Evolutionary conservation across 2,888 invertebrate species (phyloP).

Genomic region (Anagyrus pseudococci): DNA sequence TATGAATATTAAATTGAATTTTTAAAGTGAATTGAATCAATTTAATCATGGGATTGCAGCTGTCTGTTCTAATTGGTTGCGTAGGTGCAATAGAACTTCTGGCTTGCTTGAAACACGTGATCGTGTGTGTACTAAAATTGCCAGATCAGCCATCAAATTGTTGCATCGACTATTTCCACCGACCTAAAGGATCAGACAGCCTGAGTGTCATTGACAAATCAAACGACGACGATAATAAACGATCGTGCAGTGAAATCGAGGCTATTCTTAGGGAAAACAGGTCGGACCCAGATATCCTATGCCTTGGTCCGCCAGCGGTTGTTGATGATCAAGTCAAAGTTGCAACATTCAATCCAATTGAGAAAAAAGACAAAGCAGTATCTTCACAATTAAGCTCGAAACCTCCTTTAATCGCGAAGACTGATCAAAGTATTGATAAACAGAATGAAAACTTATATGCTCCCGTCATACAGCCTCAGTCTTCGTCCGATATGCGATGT

Average conservation of each 20-base stretch:
- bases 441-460: too few species aligned
- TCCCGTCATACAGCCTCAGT: too few species aligned
- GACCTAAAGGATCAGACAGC: slow-evolving; percentile 4
- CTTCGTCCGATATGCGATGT: slow-evolving; percentile 49
- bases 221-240: not conserved
- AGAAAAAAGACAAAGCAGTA: slow-evolving; percentile 46
- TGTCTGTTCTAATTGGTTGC: slow-evolving; percentile 78
- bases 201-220: not conserved
- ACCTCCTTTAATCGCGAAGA: slow-evolving; percentile 48
- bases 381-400: slow-evolving; percentile 48
- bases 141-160: slow-evolving; percentile 48
- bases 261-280: slow-evolving; percentile 21
- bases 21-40: not conserved
- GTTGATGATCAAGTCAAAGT: slow-evolving; percentile 49
- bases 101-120: slow-evolving; percentile 62
- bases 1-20: too few species aligned
- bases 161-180: slow-evolving; percentile 43
- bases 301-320: slow-evolving; percentile 16
- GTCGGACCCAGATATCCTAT: slow-evolving; percentile 29
- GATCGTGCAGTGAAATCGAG: slow-evolving; percentile 20
- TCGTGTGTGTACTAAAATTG: slow-evolving; percentile 46
- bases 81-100: slow-evolving; percentile 76
- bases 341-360: slow-evolving; percentile 55
- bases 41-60: slow-evolving; percentile 71
- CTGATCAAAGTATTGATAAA: too few species aligned